A percentile compares a stretch with the other conserved stretches of the same genome.
Evolutionary conservation across 2,797 vertebrate genomes (phyloP).

Genomic region (Thripadectes ignobilis): DNA sequence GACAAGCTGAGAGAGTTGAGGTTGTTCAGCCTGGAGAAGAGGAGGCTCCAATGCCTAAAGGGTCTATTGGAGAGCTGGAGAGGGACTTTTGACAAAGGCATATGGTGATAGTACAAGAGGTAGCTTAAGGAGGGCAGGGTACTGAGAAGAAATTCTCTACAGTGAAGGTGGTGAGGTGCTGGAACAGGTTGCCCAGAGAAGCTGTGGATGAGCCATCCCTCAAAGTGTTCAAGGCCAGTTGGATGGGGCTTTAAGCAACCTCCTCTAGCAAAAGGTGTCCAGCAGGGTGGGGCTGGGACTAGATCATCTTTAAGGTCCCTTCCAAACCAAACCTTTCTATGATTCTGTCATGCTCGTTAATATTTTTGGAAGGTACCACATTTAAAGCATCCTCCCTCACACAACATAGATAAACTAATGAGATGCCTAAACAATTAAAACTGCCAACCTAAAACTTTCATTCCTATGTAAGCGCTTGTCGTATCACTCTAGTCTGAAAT

Average conservation of each 20-base stretch:
- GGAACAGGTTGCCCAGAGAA: background rate
- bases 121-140: background rate
- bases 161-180: background rate
- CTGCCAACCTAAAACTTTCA: background rate
- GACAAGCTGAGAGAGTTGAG: background rate
- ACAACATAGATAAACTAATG: background rate
- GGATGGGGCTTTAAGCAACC: background rate
- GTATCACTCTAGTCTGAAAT: background rate
- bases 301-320: background rate
- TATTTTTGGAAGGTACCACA: background rate
- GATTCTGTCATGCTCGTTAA: background rate
- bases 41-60: background rate
- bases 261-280: background rate
- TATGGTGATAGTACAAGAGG: background rate
- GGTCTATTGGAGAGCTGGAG: background rate
- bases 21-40: background rate
- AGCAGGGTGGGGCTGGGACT: background rate
- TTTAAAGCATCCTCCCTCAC: background rate
- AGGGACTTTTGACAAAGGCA: background rate
- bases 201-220: background rate
- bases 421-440: background rate
- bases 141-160: background rate
- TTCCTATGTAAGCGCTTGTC: background rate
- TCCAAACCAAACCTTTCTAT: background rate
- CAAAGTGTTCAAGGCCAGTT: background rate